Percentiles rank a stretch among this genome's conserved stretches.
These are phyloP conservation scores for Glaucidium brasilianum DNA, from an alignment of 2,113 vertebrate species.

Conservation along the genomic window DNA sequence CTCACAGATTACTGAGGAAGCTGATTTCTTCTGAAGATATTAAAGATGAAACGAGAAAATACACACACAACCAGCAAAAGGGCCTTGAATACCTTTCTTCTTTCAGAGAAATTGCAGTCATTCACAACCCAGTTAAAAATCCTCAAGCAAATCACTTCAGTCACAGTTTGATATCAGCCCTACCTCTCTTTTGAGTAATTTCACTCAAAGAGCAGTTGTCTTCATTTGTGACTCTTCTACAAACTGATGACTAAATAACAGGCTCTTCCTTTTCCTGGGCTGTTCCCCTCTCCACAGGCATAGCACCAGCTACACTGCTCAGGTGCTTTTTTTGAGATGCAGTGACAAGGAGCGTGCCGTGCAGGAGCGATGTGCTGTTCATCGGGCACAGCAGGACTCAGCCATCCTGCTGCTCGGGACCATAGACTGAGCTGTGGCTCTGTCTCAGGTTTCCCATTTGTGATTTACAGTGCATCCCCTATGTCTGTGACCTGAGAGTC, in stretches of 20 bases:
- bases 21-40: background rate
- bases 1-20: background rate
- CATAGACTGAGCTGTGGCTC: background rate
- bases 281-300: background rate
- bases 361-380: background rate
- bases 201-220: background rate
- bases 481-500: background rate
- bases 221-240: background rate
- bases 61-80: background rate
- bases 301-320: background rate
- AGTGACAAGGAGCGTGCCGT: fast-evolving
- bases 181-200: background rate
- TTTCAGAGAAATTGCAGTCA: background rate
- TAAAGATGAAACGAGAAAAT: background rate
- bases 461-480: background rate
- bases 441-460: background rate
- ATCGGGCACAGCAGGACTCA: background rate
- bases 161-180: background rate
- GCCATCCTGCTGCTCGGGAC: background rate
- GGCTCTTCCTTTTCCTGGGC: background rate
- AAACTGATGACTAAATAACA: background rate
- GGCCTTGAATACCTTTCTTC: background rate
- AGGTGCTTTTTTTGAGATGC: background rate
- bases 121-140: background rate
- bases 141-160: background rate